Conservation (phyloP, 2,797 vertebrate species). For the Champsocephalus gunnari region DNA sequence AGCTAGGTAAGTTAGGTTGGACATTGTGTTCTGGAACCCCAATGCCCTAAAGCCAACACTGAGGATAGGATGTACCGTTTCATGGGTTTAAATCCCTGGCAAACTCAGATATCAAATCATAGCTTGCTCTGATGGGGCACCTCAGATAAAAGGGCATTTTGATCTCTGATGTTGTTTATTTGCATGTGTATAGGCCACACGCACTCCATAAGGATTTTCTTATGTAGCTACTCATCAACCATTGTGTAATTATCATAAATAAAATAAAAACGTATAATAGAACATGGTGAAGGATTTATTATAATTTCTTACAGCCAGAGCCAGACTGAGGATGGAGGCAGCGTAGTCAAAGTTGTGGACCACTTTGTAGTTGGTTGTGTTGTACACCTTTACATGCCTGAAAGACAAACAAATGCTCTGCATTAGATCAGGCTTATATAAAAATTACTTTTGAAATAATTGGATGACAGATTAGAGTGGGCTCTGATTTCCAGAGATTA, state of each 20-base stretch:
- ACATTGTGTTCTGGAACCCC: slow-evolving; percentile 17
- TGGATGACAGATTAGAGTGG: background rate
- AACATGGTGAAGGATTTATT: background rate
- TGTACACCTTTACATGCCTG: slow-evolving; percentile 98
- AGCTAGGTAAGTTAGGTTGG: background rate
- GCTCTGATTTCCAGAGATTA: too few relatives aligned
- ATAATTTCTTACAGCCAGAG: slow-evolving; percentile 88
- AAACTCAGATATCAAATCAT: background rate
- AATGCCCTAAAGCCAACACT: background rate
- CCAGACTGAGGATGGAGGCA: slow-evolving; percentile 92
- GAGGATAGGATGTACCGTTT: slow-evolving; percentile 10
- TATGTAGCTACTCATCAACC: background rate
- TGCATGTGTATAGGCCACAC: background rate
- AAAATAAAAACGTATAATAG: background rate
- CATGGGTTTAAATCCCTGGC: slow-evolving; percentile 11
- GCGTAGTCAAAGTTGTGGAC: slow-evolving; percentile 96
- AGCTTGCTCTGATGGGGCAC: background rate
- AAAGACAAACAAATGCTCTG: slow-evolving; percentile 42
- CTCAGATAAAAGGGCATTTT: background rate
- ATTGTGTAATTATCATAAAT: background rate
- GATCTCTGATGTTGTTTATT: background rate
- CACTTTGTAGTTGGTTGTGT: slow-evolving; percentile 94
- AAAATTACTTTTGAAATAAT: background rate
- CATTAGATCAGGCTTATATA: slow-evolving; percentile 7
- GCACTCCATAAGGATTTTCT: background rate